Evolutionary conservation across 2,113 vertebrate species (phyloP).

Genomic region (Pelecanus crispus): DNA sequence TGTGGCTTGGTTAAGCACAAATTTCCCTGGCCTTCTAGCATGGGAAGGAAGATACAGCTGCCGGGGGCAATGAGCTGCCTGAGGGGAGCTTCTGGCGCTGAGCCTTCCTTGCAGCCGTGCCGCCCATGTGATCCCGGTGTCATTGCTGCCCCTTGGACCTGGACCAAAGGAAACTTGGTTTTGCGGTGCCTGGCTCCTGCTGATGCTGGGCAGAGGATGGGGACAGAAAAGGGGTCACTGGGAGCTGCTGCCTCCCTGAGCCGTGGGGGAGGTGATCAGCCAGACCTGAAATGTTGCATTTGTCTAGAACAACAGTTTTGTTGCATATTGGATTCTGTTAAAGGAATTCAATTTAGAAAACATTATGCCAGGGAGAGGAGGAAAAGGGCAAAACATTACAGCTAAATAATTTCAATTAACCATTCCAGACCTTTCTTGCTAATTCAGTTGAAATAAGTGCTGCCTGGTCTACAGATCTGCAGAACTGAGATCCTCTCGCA

Average conservation of each 20-base stretch:
- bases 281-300: neutral
- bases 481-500: neutral
- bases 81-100: neutral
- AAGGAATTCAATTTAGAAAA: conserved; percentile 47
- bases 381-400: conserved; percentile 6
- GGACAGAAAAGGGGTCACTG: neutral
- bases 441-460: conserved; percentile 43
- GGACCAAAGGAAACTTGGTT: rapidly evolving
- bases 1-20: neutral
- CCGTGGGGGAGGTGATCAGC: neutral
- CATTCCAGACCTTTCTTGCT: conserved; percentile 42
- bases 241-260: neutral
- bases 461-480: conserved; percentile 16
- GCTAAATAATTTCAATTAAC: conserved; percentile 56
- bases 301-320: neutral
- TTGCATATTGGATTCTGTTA: conserved; percentile 14
- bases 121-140: rapidly evolving
- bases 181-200: neutral
- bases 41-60: neutral
- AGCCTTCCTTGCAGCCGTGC: neutral
- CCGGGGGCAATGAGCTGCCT: neutral
- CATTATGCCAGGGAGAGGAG: neutral
- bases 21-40: neutral
- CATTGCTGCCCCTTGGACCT: neutral
- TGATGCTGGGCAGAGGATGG: neutral